Evolutionary conservation across 2,797 vertebrate genomes (phyloP).

Genomic region (Apodemus agrarius): DNA sequence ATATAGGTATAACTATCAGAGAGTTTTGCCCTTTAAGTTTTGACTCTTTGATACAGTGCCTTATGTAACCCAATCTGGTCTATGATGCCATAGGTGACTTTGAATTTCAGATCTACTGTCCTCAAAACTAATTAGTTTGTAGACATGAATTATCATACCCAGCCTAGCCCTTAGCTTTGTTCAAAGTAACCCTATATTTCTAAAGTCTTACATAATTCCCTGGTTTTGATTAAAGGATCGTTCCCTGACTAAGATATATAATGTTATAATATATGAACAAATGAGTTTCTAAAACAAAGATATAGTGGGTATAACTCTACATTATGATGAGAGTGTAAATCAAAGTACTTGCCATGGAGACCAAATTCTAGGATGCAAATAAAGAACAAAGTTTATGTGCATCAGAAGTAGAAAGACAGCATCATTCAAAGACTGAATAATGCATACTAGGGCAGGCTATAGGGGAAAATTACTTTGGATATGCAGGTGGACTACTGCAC

Average conservation of each 20-base stretch:
- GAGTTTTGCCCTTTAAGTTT: not conserved
- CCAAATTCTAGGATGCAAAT: not conserved
- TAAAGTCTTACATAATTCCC: not conserved
- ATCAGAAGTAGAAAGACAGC: not conserved
- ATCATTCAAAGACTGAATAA: not conserved
- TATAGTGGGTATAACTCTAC: rapidly evolving
- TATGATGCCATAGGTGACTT: not conserved
- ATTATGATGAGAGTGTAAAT: not conserved
- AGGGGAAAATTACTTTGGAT: not conserved
- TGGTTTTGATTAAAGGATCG: not conserved
- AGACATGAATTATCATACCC: not conserved
- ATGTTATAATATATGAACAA: not conserved
- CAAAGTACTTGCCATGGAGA: not conserved
- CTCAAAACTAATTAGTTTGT: not conserved
- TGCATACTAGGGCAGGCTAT: not conserved
- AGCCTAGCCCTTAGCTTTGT: not conserved
- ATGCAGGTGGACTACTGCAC: not conserved
- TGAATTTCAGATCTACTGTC: not conserved
- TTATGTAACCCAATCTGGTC: not conserved
- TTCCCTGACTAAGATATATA: not conserved
- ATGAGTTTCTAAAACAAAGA: not conserved
- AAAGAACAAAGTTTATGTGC: not conserved
- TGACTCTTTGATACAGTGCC: not conserved
- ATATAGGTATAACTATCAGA: not conserved
- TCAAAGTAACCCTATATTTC: not conserved